Evolutionary conservation across 1,140 invertebrate species (phyloP).

Genomic region (Papilio xuthus): DNA sequence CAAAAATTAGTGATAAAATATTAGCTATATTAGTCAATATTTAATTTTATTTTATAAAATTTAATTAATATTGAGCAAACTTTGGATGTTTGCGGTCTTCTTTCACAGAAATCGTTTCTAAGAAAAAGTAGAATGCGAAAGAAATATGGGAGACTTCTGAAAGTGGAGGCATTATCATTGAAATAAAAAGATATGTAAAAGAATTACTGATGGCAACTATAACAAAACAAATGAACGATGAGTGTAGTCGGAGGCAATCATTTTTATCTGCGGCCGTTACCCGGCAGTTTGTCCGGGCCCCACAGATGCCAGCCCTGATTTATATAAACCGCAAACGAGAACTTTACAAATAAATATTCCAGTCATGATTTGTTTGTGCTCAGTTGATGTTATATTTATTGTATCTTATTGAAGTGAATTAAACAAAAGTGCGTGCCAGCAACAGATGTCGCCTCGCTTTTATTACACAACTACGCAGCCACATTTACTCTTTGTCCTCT

Average conservation of each 20-base stretch:
- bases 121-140: not conserved
- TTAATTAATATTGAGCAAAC: too few species aligned
- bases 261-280: slow-evolving; percentile 28
- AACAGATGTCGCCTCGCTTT: not conserved
- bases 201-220: not conserved
- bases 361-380: slow-evolving; percentile 19
- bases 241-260: not conserved
- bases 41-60: too few species aligned
- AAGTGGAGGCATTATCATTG: not conserved
- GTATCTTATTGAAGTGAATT: not conserved
- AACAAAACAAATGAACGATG: slow-evolving; percentile 26
- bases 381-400: slow-evolving; percentile 10
- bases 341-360: slow-evolving; percentile 36
- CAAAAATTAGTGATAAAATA: too few species aligned
- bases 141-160: not conserved
- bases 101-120: not conserved
- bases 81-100: not conserved
- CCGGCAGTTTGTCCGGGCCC: slow-evolving; percentile 18
- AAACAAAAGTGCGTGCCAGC: not conserved
- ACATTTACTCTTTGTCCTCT: too few species aligned
- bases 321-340: slow-evolving; percentile 31
- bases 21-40: too few species aligned
- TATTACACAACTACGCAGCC: too few species aligned
- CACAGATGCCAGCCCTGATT: slow-evolving; percentile 24
- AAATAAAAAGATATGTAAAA: not conserved